Base-by-base conservation (phyloP, 2,113 vertebrate genomes). In the Chroicocephalus ridibundus region DNA sequence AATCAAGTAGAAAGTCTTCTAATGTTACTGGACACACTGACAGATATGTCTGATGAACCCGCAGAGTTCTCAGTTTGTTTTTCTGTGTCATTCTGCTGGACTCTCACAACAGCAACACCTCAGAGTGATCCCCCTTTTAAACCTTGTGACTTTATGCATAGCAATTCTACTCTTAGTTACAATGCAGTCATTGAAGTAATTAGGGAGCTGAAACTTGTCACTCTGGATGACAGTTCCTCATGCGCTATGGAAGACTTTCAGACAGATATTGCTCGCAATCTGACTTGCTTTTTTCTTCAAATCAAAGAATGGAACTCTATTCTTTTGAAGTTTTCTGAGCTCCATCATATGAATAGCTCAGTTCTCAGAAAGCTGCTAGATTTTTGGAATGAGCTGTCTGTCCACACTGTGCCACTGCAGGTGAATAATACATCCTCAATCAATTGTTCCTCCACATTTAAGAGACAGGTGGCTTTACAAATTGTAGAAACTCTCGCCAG, bases 281-380 rank as follows among this genome's bases (percentile, higher is more conserved):
- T 97, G 34, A 91, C 90, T 78, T 98, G 98, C 44, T 90, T 77
- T 29, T 86, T 98, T 78, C 77, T 34, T 66, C 95, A 94, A 8
- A 55, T 98, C 13, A 93, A 76, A 62, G 95, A 96, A 70, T 98
- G 98, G 98, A 97, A 81, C 66, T 94, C 90, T 27, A 51, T 98
- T 44, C 42, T 98, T 74, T 57, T 96, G 32, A 94, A 96, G 13
- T 79, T 98, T 71, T 95, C 94, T 51, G 92, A 93, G 19, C 61
- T 95, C 18, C 78, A 34, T 44, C 93, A 75, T 5, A 5, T 88
- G 25, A 89, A 97, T 36, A 74, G 11, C 7, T 81, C 90, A 5
- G 69, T 96, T 80, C 46, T 96, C 36, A 81, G 92, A 66, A 78
- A 85, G 13, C 58, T 97, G 10, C 36, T 92, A 22, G 89, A 70